Conservation (phyloP, 2,113 vertebrate species). For the Haemorhous mexicanus region DNA sequence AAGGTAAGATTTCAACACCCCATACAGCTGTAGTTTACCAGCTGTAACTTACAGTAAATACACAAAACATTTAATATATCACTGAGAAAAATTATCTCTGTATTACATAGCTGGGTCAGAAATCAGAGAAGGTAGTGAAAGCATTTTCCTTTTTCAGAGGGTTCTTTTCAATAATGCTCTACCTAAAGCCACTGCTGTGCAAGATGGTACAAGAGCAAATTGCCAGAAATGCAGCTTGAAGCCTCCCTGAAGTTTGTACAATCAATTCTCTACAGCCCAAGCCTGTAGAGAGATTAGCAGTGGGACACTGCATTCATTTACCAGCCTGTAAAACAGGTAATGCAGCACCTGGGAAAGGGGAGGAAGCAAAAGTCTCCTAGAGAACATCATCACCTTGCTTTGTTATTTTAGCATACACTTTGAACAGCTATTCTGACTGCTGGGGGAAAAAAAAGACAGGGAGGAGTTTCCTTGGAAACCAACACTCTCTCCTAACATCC, state of each 20-base stretch:
- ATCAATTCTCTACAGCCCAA: not conserved
- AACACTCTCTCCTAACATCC: not conserved
- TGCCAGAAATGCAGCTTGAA: not conserved
- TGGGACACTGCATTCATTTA: not conserved
- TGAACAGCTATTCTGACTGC: conserved; percentile 1
- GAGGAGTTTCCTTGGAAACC: conserved; percentile 33
- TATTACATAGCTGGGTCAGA: conserved; percentile 17
- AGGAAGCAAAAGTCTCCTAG: not conserved
- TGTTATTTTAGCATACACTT: not conserved
- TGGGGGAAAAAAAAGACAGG: not conserved
- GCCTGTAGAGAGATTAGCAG: not conserved
- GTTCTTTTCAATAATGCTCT: not conserved
- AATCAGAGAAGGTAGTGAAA: not conserved
- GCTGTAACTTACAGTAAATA: not conserved
- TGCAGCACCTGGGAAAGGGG: not conserved
- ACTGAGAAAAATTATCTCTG: not conserved
- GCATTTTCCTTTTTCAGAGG: not conserved
- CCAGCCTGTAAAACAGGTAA: conserved; percentile 29
- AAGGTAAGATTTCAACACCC: not conserved
- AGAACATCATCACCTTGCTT: not conserved
- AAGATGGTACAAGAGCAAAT: not conserved
- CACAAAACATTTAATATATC: not conserved
- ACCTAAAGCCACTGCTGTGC: not conserved
- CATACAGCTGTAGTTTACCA: not conserved
- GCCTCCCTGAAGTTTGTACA: not conserved